Base-by-base conservation (phyloP, 2,888 invertebrate species). In the Malacosoma neustria region DNA sequence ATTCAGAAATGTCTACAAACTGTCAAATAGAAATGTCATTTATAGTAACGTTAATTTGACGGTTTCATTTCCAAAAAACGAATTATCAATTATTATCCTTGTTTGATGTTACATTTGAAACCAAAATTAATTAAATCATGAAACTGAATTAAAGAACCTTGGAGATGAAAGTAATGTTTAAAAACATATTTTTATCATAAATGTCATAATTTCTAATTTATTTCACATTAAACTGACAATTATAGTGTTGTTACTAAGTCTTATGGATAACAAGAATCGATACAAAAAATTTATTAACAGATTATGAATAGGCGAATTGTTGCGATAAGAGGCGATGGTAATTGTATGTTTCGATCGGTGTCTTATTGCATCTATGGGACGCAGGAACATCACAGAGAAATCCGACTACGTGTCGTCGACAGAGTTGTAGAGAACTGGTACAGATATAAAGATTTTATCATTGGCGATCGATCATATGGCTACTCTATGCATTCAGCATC, bases 331-430 rank as follows among this genome's bases (percentile, higher is more conserved):
- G 82, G 81, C 1, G 81, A 82, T 40, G 82, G 81, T 2, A 82
- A 82, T 43, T 82, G 81, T 48, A 57, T 82, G 46, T 82, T 81
- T 43, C 63, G 81, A 42, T 81, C 82, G 0, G 53, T 81, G 9
- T 72, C 81, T 0, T 74, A 69, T 46, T 71, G 77, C 42, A 48
- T 82, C 11, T 80, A 64, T 37, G 72, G 65, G 4, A 72, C 70
- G 4, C 81, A 82, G 45, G 81, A 82, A 1, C 55, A 65, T 2
- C 80, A 82, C 39, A 57, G 76, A 32, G 79, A 81, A 36, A 69
- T 82, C 30, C 56, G 82, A 3, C 36, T 68, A 32, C 47, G 54
- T 11, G 79, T 70, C 0, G 77, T 82, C 2, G 70, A 77, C 0
- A 51, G 69, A n/a, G 71, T 82, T 3, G 69, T 72, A 3, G 51